Percentiles rank a stretch among this genome's conserved stretches.
Conservation (phyloP, 2,113 vertebrate species). For the Pollachius pollachius region DNA sequence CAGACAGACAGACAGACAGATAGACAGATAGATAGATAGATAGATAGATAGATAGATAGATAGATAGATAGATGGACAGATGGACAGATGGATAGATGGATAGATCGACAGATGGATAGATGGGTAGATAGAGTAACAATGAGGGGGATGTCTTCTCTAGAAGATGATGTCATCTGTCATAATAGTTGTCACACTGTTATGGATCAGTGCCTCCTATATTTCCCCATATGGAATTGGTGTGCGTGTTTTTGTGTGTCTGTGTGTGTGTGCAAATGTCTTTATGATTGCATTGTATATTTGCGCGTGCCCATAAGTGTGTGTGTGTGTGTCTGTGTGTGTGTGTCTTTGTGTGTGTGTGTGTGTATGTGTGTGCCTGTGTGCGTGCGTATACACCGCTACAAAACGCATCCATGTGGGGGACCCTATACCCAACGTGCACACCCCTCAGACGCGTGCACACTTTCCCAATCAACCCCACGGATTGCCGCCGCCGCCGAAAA, state of each 20-base stretch:
- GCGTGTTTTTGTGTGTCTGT: constrained; percentile 21
- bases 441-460: too few relatives aligned
- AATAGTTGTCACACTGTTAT: constrained; percentile 61
- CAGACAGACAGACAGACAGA: constrained; percentile 11
- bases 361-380: constrained; percentile 12
- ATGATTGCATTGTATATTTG: background rate
- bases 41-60: background rate
- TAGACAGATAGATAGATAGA: constrained; percentile 14
- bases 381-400: background rate
- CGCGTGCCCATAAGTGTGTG: constrained; percentile 7
- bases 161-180: constrained; percentile 67
- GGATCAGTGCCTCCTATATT: constrained; percentile 63
- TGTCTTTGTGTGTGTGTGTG: constrained; percentile 12
- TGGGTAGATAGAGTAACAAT: background rate
- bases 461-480: background rate
- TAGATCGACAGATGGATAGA: background rate
- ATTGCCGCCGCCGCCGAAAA: background rate
- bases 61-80: background rate
- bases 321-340: constrained; percentile 5
- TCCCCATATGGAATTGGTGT: constrained; percentile 42
- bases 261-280: constrained; percentile 12
- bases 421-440: too few relatives aligned
- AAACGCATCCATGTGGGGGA: too few relatives aligned
- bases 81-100: constrained; percentile 23
- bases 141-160: constrained; percentile 40